A percentile compares a stretch with the other conserved stretches of the same genome.
phyloP scores from a whole-genome alignment of 2,113 vertebrate species.

The Solea solea region DNA sequence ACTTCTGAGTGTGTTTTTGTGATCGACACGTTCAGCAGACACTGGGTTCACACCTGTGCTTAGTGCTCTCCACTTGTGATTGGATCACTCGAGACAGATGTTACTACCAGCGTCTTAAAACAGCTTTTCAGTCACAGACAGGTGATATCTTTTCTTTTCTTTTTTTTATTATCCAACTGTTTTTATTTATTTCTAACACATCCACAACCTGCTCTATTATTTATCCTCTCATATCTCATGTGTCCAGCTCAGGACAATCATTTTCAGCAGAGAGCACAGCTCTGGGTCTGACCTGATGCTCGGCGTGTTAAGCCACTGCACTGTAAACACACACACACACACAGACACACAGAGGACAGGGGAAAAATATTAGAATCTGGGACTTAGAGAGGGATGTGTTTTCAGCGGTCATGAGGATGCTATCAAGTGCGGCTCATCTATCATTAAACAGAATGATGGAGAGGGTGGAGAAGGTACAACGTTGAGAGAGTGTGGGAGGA shows the following conservation, averaged over 20 bases:
- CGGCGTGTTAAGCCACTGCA: not conserved
- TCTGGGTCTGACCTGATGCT: slow-evolving; percentile 14
- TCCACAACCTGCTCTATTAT: slow-evolving; percentile 46
- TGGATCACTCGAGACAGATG: not conserved
- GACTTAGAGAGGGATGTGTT: slow-evolving; percentile 37
- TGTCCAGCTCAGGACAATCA: slow-evolving; percentile 22
- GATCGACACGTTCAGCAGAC: too few species aligned
- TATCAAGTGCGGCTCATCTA: slow-evolving; percentile 72
- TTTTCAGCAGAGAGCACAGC: slow-evolving; percentile 28
- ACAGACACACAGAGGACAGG: slow-evolving; percentile 5
- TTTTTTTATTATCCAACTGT: slow-evolving; percentile 25
- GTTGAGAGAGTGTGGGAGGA: slow-evolving; percentile 57
- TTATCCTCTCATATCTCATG: slow-evolving; percentile 52
- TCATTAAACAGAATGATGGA: slow-evolving; percentile 74
- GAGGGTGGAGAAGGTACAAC: slow-evolving; percentile 54
- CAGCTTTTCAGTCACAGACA: slow-evolving; percentile 30
- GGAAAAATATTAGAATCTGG: slow-evolving; percentile 26
- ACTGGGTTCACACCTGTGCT: too few species aligned
- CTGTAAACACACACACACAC: slow-evolving; percentile 30
- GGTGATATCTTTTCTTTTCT: slow-evolving; percentile 39
- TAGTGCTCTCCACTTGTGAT: too few species aligned
- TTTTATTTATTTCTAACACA: slow-evolving; percentile 32
- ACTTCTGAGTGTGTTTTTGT: too few species aligned
- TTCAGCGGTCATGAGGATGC: slow-evolving; percentile 45
- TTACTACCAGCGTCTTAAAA: slow-evolving; percentile 22